phyloP scores from a whole-genome alignment of 2,797 vertebrate genomes.

The Chlorospingus flavigularis region DNA sequence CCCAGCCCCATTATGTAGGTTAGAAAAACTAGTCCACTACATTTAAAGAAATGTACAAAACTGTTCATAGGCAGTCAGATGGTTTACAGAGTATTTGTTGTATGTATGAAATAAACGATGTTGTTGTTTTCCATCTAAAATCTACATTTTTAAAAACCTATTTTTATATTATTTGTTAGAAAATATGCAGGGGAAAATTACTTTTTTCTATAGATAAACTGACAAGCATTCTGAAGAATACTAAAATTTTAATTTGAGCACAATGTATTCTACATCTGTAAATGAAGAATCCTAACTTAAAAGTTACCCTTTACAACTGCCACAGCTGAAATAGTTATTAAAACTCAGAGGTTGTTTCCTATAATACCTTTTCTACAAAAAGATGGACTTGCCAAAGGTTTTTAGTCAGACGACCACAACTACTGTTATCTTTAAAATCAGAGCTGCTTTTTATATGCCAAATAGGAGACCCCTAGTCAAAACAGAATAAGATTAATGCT shows the following conservation, averaged over 20 bases:
- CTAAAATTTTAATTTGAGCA: not conserved
- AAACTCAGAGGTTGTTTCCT: not conserved
- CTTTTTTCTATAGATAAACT: not conserved
- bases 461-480: not conserved
- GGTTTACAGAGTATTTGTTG: not conserved
- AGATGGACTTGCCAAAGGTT: not conserved
- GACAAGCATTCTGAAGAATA: not conserved
- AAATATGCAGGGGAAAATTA: not conserved
- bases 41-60: not conserved
- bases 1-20: not conserved
- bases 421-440: not conserved
- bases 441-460: slow-evolving; percentile 5
- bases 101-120: not conserved
- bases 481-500: slow-evolving; percentile 48
- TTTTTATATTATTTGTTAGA: not conserved
- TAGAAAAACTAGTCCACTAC: not conserved
- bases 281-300: not conserved
- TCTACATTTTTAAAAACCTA: not conserved
- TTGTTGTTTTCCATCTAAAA: not conserved
- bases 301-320: not conserved
- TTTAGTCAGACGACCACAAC: not conserved
- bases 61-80: not conserved
- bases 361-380: not conserved
- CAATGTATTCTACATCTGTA: not conserved
- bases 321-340: not conserved